Evolutionary conservation across 1,140 invertebrate genomes (phyloP), one percentile per base, ranked within the genome.

Genomic region (Aphaenogaster rudis): DNA sequence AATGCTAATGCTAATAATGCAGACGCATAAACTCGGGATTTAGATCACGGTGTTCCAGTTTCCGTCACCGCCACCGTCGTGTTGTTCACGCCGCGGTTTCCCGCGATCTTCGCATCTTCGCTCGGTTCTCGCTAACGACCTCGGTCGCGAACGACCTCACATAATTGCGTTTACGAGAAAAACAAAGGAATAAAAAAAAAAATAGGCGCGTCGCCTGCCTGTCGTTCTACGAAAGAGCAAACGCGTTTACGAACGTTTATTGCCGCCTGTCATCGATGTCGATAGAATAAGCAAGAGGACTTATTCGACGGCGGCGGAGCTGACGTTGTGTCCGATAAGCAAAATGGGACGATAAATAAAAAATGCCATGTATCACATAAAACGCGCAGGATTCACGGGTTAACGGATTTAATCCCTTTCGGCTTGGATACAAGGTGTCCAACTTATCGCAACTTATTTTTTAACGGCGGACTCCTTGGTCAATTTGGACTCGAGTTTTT

Each of bases 1-100:
- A 82, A 82, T 74, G 80, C 67, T 82, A 82, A 82, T 74, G 67
- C 69, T 82, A 82, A 82, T 82, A 82, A 61, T 72, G 52, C 80
- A 61, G 78, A 52, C 78, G 78, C 36, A 54, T 69, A 81, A 82
- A 61, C 80, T 74, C 28, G 28, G 67, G 67, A 82, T 82, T 82
- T 82, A 74, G 80, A 74, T 74, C 67, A 74, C 54, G 42, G 67
- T n/a, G 67, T 82, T 82, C 67, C 54, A 82, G 80, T 82, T 82
- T 82, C 64, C 79, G 79, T 71, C 50, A 33, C 36, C 64, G 59
- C 28, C 28, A 28, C 28, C 59, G 74, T 1, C 28, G 39, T 57
- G 33, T 71, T 57, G 11, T 52, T 54, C 50, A n/a, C 39, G n/a
- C 33, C 50, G 36, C 48, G 64, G 66, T 71, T 50, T 54, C 66